These are phyloP conservation scores for Amiota minor DNA, from an alignment of 2,888 invertebrate species.

Conservation along the genomic window DNA sequence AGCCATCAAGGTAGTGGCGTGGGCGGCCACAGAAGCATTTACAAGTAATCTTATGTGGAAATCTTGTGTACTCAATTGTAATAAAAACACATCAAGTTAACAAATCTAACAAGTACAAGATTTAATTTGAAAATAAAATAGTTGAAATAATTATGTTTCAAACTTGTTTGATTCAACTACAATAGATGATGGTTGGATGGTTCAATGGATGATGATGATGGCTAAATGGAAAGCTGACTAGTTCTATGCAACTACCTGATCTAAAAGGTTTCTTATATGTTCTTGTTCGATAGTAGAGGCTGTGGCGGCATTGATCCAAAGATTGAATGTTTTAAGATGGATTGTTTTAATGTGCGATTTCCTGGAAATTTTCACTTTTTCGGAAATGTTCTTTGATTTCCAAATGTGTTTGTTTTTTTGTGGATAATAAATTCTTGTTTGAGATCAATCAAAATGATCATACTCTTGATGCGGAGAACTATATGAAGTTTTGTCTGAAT, in stretches of 20 bases:
- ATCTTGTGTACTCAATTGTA: constrained; percentile 13
- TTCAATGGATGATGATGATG: too few species aligned
- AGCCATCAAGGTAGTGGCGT: not conserved
- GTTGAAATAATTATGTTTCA: constrained; percentile 61
- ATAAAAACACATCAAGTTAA: constrained; percentile 22
- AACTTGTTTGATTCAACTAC: constrained; percentile 49
- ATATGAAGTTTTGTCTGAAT: too few species aligned
- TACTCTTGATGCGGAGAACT: too few species aligned
- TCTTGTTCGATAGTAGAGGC: too few species aligned
- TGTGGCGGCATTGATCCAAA: too few species aligned
- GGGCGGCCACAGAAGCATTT: constrained; percentile 16
- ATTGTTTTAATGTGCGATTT: not conserved
- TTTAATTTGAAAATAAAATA: constrained; percentile 64
- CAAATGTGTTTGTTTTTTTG: not conserved
- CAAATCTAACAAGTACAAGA: constrained; percentile 34
- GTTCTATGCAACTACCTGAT: too few species aligned
- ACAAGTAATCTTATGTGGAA: constrained; percentile 16
- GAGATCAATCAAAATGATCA: not conserved
- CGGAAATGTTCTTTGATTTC: constrained; percentile 10
- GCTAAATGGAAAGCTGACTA: too few species aligned
- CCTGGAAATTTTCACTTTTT: constrained; percentile 14
- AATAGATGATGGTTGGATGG: too few species aligned
- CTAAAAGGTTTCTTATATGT: too few species aligned
- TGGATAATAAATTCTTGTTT: constrained; percentile 4
- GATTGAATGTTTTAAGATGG: too few species aligned